Evolutionary conservation across 2,888 invertebrate genomes (phyloP), one percentile per base, ranked within the genome.

Genomic region (Sylvicola cinctus): DNA sequence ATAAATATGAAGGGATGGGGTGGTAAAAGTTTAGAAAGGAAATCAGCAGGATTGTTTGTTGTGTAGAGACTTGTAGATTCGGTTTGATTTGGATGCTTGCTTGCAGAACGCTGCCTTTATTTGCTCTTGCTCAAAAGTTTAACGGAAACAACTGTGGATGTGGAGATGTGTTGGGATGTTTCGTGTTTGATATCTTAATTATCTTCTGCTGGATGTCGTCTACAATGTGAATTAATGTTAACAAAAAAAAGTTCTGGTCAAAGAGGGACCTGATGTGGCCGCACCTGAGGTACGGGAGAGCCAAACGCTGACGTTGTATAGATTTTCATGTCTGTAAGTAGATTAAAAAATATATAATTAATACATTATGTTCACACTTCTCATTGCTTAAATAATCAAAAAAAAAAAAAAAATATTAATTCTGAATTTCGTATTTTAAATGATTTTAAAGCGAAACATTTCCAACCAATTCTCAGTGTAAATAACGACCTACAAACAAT

Each of bases 241-340:
- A 30, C 10, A 14, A 30, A 30, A 14, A 14, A 14, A 30, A 14
- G 15, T 14, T 30, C n/a, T 16, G 16, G 42, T 44, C 40, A 43
- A 33, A 41, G 43, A 38, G 42, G 40, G 39, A 36, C 39, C 37
- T 37, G 39, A 12, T 28, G 37, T 29, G 37, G 37, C 37, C 45
- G 41, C 40, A 58, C 55, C 54, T 54, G 53, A 45, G 48, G 46
- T 49, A 56, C 49, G 50, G 49, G 46, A 50, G 49, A 55, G 49
- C 50, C 34, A 28, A 49, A 46, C 46, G 43, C 44, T 46, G 44
- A 42, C 45, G 45, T 49, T 47, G 44, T 47, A 42, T 48, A 45
- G 47, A 46, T 45, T 50, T 55, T 49, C 55, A 55, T 55, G 49
- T 56, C 55, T 55, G 49, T 7, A 51, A 55, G 36, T 15, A 36